A percentile compares a stretch with the other conserved stretches of the same genome.
These are phyloP conservation scores for Cathartes aura DNA, from an alignment of 2,113 vertebrate species.

Conservation along the genomic window DNA sequence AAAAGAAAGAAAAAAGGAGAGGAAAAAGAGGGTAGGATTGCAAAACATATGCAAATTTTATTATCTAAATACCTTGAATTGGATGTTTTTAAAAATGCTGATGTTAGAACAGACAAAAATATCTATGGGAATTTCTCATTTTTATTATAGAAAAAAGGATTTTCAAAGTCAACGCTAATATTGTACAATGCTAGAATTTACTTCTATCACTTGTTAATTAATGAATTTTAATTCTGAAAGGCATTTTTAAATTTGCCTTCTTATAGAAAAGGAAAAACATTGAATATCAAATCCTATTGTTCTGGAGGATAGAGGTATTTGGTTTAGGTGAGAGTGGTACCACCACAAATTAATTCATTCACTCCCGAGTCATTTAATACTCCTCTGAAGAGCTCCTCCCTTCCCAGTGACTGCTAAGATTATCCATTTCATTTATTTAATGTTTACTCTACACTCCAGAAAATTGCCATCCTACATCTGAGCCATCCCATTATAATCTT, in stretches of 20 bases:
- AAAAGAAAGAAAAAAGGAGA: background rate
- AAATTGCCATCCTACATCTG: background rate
- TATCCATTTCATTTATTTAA: slow-evolving; percentile 15
- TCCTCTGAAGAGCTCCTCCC: background rate
- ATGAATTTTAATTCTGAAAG: background rate
- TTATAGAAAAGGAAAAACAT: background rate
- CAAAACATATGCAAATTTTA: background rate
- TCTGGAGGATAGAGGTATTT: background rate
- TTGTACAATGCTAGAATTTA: background rate
- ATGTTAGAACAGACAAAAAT: background rate
- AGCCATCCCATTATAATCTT: background rate
- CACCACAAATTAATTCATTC: background rate
- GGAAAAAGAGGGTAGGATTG: background rate
- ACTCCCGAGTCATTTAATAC: background rate
- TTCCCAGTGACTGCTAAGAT: background rate
- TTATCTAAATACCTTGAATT: background rate
- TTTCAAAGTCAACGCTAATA: background rate
- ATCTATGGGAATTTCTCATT: background rate
- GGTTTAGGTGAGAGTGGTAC: background rate
- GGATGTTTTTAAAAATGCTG: background rate
- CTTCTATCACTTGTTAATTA: background rate
- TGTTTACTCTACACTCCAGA: background rate
- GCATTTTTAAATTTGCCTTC: background rate
- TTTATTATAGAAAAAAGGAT: background rate
- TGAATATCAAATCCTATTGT: background rate